phyloP scores from a whole-genome alignment of 2,113 vertebrate genomes.

The Psephotus haematonotus region DNA sequence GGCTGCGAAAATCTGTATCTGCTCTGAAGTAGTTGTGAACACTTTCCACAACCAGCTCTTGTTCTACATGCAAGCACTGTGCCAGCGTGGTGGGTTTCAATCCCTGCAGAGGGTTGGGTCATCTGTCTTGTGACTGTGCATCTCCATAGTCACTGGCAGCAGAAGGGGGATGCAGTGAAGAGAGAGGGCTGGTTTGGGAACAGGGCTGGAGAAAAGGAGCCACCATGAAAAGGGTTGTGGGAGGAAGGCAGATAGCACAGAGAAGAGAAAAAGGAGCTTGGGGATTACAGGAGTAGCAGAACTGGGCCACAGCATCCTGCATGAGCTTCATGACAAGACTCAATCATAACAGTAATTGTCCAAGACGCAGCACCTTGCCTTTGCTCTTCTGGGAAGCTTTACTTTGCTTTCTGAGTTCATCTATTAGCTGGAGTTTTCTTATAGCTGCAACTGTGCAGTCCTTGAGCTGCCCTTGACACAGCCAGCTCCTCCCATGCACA shows the following conservation, averaged over 20 bases:
- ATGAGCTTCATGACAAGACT: background rate
- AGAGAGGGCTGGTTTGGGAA: background rate
- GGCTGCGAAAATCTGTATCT: background rate
- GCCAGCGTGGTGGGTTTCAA: background rate
- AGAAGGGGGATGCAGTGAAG: background rate
- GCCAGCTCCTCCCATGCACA: background rate
- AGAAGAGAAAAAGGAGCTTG: background rate
- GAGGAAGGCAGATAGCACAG: background rate
- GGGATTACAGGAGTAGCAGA: background rate
- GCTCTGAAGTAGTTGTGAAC: conserved; percentile 14
- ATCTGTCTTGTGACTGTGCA: background rate
- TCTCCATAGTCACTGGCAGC: background rate
- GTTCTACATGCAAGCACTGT: background rate
- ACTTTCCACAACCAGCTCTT: background rate
- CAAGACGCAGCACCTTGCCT: background rate
- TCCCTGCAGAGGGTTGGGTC: background rate
- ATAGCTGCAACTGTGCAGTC: background rate
- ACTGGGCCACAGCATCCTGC: background rate
- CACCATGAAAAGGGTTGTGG: background rate
- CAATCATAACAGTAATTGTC: background rate
- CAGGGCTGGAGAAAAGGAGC: background rate
- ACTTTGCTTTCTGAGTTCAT: background rate
- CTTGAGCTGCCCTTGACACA: background rate
- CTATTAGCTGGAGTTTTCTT: background rate
- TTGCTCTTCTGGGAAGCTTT: background rate